Conservation (phyloP, 2,888 invertebrate genomes). For the Halictus quadricinctus region DNA sequence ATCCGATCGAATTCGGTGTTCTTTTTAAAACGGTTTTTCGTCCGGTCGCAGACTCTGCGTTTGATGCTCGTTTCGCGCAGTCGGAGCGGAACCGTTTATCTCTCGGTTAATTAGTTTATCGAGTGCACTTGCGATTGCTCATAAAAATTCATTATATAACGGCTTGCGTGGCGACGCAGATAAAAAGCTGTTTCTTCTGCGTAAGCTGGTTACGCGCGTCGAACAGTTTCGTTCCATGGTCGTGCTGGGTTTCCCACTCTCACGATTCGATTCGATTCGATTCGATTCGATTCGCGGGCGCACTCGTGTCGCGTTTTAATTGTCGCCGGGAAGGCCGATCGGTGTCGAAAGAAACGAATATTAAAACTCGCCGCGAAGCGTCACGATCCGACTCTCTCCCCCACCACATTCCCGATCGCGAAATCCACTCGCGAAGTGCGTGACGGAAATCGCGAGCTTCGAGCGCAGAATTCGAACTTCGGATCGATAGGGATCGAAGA, state of each 20-base stretch:
- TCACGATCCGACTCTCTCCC: neutral
- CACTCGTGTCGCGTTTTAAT: constrained; percentile 8
- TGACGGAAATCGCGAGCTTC: neutral
- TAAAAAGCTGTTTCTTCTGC: constrained; percentile 12
- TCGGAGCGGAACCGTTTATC: constrained; percentile 13
- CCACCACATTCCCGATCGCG: neutral
- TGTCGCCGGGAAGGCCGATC: neutral
- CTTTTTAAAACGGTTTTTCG: neutral
- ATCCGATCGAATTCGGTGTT: neutral
- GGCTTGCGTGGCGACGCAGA: neutral
- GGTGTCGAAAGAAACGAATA: neutral
- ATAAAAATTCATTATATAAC: constrained; percentile 32
- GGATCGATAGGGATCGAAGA: neutral
- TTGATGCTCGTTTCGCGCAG: neutral
- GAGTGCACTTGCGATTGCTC: constrained; percentile 16
- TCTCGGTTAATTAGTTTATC: constrained; percentile 35
- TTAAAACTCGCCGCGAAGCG: neutral
- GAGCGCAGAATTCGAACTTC: neutral
- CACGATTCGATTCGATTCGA: neutral
- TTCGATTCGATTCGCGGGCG: neutral
- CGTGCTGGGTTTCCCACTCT: neutral
- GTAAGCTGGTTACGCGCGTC: neutral
- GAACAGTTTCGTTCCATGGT: neutral
- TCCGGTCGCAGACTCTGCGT: neutral
- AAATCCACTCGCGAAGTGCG: neutral